A percentile compares a stretch with the other conserved stretches of the same genome.
Conservation (phyloP, 2,797 vertebrate genomes). For the Phrynocephalus guinanensis region DNA sequence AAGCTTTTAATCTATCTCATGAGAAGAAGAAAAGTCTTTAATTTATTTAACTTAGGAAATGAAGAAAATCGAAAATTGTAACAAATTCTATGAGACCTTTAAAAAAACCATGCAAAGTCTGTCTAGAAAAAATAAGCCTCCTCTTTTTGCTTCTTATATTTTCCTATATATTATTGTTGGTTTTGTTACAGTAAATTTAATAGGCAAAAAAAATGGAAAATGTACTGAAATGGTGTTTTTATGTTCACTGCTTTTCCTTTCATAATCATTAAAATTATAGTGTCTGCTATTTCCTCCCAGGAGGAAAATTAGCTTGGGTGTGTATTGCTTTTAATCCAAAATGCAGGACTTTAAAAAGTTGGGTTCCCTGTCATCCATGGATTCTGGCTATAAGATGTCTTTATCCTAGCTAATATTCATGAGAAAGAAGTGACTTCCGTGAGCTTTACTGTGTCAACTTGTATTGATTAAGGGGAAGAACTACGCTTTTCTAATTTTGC, state of each 20-base stretch:
- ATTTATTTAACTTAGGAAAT: conserved; percentile 34
- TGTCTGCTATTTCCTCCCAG: background rate
- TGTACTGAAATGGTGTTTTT: background rate
- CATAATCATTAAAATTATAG: background rate
- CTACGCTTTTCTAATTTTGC: no score
- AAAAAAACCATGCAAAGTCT: conserved; percentile 27
- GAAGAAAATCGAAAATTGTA: background rate
- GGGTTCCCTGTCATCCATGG: background rate
- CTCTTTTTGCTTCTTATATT: conserved; percentile 4
- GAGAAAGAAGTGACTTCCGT: background rate
- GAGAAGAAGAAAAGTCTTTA: conserved; percentile 39
- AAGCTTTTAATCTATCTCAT: conserved; percentile 41
- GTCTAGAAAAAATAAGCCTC: conserved; percentile 18
- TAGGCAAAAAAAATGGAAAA: background rate
- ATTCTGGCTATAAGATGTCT: background rate
- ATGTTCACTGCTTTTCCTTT: background rate
- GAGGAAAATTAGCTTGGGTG: background rate
- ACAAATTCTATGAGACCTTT: no score
- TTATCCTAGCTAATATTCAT: background rate
- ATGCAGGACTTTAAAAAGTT: background rate
- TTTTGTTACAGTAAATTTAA: no score
- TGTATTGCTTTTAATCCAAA: background rate
- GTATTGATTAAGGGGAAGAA: no score
- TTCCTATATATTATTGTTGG: background rate
- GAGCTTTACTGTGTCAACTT: no score